Evolutionary conservation across 2,888 invertebrate species (phyloP).

Genomic region (Perdita meconis): DNA sequence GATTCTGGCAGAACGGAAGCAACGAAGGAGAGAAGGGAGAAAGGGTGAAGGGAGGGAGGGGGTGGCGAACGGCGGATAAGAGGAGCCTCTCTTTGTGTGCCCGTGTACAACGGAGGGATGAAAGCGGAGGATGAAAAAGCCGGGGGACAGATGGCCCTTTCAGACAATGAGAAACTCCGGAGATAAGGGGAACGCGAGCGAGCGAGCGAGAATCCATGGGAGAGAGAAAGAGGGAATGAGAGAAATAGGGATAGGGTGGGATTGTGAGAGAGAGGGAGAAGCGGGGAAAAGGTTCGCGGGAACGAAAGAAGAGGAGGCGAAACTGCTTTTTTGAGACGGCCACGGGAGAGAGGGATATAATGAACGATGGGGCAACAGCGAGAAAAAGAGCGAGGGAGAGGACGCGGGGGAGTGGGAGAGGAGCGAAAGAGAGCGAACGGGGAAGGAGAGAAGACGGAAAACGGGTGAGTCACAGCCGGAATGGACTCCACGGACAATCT

Average conservation of each 20-base stretch:
- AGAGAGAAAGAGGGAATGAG: slow-evolving; percentile 65
- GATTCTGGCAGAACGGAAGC: slow-evolving; percentile 61
- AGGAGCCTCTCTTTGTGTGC: slow-evolving; percentile 79
- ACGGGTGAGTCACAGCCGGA: slow-evolving; percentile 70
- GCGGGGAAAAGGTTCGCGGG: slow-evolving; percentile 52
- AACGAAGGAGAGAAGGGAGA: slow-evolving; percentile 62
- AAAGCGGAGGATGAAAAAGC: slow-evolving; percentile 82
- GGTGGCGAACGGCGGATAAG: slow-evolving; percentile 74
- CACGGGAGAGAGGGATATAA: slow-evolving; percentile 59
- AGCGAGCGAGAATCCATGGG: too few species aligned
- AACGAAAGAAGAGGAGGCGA: slow-evolving; percentile 57
- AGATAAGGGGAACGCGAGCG: slow-evolving; percentile 83
- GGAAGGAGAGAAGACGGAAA: slow-evolving; percentile 55
- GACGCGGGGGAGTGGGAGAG: slow-evolving; percentile 21
- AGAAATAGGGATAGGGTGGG: slow-evolving; percentile 25
- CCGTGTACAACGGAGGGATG: slow-evolving; percentile 79
- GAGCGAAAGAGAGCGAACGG: slow-evolving; percentile 14
- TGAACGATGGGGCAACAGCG: slow-evolving; percentile 63
- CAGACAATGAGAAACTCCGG: slow-evolving; percentile 84
- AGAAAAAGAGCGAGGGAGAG: slow-evolving; percentile 2
- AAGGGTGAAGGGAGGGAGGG: slow-evolving; percentile 62
- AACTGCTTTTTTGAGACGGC: slow-evolving; percentile 69
- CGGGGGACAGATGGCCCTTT: slow-evolving; percentile 84
- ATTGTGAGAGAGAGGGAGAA: slow-evolving; percentile 25
- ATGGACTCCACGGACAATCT: slow-evolving; percentile 69